phyloP scores from a whole-genome alignment of 2,797 vertebrate species.

The Phoebastria nigripes region DNA sequence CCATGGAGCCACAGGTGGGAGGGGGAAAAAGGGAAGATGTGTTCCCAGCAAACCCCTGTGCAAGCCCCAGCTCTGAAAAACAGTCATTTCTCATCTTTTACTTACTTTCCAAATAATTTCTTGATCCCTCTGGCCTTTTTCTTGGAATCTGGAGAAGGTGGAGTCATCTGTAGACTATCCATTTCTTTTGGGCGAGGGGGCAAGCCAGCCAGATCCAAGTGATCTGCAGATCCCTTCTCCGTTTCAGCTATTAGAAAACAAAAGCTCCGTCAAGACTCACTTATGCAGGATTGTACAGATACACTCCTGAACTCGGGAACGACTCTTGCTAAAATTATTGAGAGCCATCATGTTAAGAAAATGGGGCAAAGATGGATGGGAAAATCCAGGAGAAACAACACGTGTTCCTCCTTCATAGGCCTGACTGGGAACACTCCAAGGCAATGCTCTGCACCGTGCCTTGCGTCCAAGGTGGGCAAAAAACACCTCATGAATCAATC shows the following conservation, averaged over 20 bases:
- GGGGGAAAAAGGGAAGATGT: background rate
- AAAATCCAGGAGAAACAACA: background rate
- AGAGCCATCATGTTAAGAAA: background rate
- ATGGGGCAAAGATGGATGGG: background rate
- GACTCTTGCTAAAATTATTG: background rate
- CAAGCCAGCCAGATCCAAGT: conserved; percentile 87
- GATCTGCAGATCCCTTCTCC: conserved; percentile 85
- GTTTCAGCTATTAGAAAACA: conserved; percentile 85
- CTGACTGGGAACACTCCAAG: background rate
- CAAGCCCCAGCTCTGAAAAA: background rate
- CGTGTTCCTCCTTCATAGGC: background rate
- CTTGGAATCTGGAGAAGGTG: conserved; percentile 86
- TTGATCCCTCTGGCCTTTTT: conserved; percentile 95
- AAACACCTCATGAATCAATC: background rate
- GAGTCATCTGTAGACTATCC: conserved; percentile 81
- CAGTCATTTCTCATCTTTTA: background rate
- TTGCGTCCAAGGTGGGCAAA: background rate
- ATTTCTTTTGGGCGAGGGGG: conserved; percentile 80
- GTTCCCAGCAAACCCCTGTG: fast-evolving
- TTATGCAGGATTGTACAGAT: background rate
- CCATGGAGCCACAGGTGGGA: fast-evolving
- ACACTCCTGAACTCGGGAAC: background rate
- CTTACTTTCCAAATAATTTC: conserved; percentile 94
- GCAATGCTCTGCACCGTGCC: background rate
- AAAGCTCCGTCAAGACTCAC: background rate